Evolutionary conservation across 2,113 vertebrate species (phyloP).

Genomic region (Callocephalon fimbriatum): DNA sequence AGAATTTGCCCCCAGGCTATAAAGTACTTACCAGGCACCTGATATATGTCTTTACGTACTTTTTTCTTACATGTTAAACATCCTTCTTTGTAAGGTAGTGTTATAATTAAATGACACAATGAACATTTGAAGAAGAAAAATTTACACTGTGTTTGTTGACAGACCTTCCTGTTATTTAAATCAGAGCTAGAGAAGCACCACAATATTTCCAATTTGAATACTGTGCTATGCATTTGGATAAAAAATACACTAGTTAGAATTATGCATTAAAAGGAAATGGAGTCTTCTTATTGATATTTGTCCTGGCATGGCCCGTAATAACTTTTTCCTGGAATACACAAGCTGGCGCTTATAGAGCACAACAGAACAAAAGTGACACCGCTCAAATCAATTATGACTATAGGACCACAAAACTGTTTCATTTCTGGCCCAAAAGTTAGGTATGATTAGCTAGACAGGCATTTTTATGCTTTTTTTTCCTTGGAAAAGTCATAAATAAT

Average conservation of each 20-base stretch:
- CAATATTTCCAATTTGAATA: not conserved
- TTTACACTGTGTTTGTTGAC: not conserved
- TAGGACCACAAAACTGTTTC: not conserved
- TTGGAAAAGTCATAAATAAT: not conserved
- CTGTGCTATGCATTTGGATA: not conserved
- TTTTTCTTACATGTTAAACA: not conserved
- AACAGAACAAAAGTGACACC: not conserved
- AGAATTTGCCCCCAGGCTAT: not conserved
- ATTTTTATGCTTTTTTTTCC: not conserved
- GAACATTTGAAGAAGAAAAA: not conserved
- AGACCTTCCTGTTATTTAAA: not conserved
- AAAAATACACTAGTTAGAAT: not conserved
- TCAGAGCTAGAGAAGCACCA: not conserved
- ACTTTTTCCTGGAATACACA: not conserved
- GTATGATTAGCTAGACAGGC: not conserved
- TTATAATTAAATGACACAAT: not conserved
- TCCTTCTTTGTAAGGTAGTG: not conserved
- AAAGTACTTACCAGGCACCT: not conserved
- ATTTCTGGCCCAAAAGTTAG: not conserved
- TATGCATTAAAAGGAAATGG: not conserved
- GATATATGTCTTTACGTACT: not conserved
- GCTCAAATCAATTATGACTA: not conserved
- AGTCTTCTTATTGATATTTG: not conserved
- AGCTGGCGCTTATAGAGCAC: not conserved
- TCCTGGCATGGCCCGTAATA: not conserved